Base-by-base conservation (phyloP, 2,888 invertebrate species). In the Stegophylla sp. region DNA sequence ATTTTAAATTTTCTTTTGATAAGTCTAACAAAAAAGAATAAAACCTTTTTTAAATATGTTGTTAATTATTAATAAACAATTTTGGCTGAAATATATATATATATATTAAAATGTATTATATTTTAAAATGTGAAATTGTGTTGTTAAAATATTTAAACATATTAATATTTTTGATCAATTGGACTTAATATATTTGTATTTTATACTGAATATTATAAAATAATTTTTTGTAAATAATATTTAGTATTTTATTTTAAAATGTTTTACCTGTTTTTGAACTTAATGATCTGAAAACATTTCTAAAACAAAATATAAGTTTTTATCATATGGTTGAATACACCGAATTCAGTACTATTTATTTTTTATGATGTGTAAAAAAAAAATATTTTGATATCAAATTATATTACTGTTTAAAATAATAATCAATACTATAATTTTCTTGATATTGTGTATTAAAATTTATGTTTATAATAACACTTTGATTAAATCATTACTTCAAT, bases 11-110 rank as follows among this genome's bases (percentile, higher is more conserved):
- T 41, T 23, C 12, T 26, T 26, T 23, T 59, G 43, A 0, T 5
- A 69, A 69, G 34, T 53, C 34, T 3, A n/a, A 34, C 34, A 51
- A 51, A 13, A 69, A 20, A 3, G 3, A 34, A 20, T 5, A 20
- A n/a, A n/a, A n/a, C n/a, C n/a, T n/a, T n/a, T 13, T 20, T 51
- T 17, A 51, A 48, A 48, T 51, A 28, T 69, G 20, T 64, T 20
- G 41, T 20, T 53, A 64, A 34, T 34, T 34, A 34, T 41, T 56
- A 9, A 23, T 43, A 28, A 9, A 56, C 7, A 41, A 15, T 41
- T 71, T 34, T 17, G 61, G 23, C 48, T 51, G 34, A 51, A 72
- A 48, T 48, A 71, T 41, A 20, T 34, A 20, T 17, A n/a, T 43
- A 43, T 0, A 59, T 10, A 71, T 72, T 43, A 73, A 15, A 34